phyloP scores from a whole-genome alignment of 2,113 vertebrate species.

The Silurus glanis region DNA sequence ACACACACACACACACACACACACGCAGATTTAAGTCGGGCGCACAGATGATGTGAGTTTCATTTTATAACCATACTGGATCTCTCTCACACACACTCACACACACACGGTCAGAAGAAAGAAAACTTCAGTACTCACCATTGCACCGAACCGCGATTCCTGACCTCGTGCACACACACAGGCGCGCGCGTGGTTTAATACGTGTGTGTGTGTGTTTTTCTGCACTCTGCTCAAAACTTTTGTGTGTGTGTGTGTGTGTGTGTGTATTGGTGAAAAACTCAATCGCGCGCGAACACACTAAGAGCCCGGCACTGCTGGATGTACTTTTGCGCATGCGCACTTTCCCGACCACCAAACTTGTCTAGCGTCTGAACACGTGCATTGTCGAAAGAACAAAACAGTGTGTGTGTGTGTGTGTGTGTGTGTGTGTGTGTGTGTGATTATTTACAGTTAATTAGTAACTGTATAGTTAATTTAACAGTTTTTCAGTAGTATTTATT shows the following conservation, averaged over 20 bases:
- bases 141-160: background rate
- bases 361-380: background rate
- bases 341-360: background rate
- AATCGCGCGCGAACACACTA: background rate
- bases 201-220: background rate
- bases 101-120: background rate
- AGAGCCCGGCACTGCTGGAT: background rate
- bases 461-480: no score
- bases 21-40: background rate
- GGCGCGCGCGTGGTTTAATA: background rate
- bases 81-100: background rate
- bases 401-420: background rate
- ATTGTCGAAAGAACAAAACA: background rate
- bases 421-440: background rate
- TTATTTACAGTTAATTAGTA: no score
- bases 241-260: background rate
- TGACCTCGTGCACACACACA: background rate
- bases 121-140: constrained; percentile 32
- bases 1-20: constrained; percentile 4
- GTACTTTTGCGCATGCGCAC: constrained; percentile 18
- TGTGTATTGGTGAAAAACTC: background rate
- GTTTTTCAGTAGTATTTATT: no score
- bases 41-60: no score
- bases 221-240: background rate
- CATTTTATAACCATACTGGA: no score